Base-by-base conservation (phyloP, 2,797 vertebrate species). In the Microtus californicus region DNA sequence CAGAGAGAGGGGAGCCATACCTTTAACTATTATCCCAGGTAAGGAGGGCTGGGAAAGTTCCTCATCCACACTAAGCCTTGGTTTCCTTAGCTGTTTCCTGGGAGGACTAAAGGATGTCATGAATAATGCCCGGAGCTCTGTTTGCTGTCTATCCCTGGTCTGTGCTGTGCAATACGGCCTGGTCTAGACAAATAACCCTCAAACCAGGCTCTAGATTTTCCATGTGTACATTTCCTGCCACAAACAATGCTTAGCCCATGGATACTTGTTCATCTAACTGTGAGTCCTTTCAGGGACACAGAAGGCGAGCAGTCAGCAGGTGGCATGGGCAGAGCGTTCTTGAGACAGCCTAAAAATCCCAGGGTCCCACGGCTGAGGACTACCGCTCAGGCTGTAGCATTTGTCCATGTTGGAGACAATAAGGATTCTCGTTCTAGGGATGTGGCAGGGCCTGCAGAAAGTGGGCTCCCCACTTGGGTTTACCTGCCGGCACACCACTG, bases 331-430 rank as follows among this genome's bases (percentile, higher is more conserved):
- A 74, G 59, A 89, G 85, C 81, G 37, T 56, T 94, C 31, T 61
- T 10, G 59, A 82, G 63, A 12, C 13, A 48, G 25, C 14, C 27
- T 4, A 43, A n/a, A 3, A 65, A 63, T n/a, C 82, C 63, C 43
- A 8, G 65, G 19, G 17, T 17, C 21, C 15, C 37, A 19, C 3
- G 23, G 17, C 74, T 56, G 73, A 51, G 17, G 14, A 34, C 56
- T 73, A 61, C 29, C 45, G 90, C 10, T 88, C 63, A 9, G 63
- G 40, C 12, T 65, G 8, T 10, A 21, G 34, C n/a, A n/a, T 48
- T 34, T 54, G 54, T 51, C 59, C 21, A 9, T 45, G 19, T 37
- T 56, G 21, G n/a, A 43, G 0, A 11, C 56, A 54, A 0, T 0
- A 87, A 1, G 81, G n/a, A 0, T 0, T 54, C 67, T 73, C 2